Percentiles rank a stretch among this genome's conserved stretches.
phyloP scores from a whole-genome alignment of 1,140 invertebrate genomes.

The Sycophaga agraensis region DNA sequence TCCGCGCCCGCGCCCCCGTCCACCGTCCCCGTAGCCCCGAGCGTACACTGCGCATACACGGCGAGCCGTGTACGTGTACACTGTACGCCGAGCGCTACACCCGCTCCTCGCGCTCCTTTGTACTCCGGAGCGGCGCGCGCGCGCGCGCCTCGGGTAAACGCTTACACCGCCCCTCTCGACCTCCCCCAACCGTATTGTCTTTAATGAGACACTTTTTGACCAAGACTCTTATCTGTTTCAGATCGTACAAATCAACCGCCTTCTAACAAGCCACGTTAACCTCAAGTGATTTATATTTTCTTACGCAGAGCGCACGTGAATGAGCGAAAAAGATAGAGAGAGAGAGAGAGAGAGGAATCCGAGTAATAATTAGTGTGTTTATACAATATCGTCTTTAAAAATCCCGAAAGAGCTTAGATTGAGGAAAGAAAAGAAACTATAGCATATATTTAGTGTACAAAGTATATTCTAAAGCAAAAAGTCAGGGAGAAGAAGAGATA shows the following conservation, averaged over 20 bases:
- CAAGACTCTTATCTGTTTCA: slow-evolving; percentile 41
- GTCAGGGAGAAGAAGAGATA: background rate
- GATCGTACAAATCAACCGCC: slow-evolving; percentile 61
- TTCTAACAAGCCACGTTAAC: slow-evolving; percentile 61
- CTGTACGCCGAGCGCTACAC: no score
- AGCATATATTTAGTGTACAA: slow-evolving; percentile 57
- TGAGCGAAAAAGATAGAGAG: background rate
- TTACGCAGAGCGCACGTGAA: slow-evolving; percentile 48
- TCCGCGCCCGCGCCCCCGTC: no score
- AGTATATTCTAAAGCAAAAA: slow-evolving; percentile 47
- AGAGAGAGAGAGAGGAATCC: slow-evolving; percentile 3
- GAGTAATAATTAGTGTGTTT: slow-evolving; percentile 57
- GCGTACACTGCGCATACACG: no score
- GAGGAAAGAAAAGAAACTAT: slow-evolving; percentile 45
- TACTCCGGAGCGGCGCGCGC: no score
- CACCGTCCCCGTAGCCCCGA: no score
- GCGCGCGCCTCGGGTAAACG: no score
- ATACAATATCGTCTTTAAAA: slow-evolving; percentile 52
- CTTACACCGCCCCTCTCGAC: no score
- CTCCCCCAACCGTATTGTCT: no score
- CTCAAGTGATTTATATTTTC: slow-evolving; percentile 62
- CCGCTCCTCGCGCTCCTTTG: no score
- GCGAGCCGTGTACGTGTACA: no score
- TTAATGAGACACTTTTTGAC: slow-evolving; percentile 19
- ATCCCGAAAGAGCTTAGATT: slow-evolving; percentile 46